Base-by-base conservation (phyloP, 2,797 vertebrate genomes). In the Anabas testudineus region DNA sequence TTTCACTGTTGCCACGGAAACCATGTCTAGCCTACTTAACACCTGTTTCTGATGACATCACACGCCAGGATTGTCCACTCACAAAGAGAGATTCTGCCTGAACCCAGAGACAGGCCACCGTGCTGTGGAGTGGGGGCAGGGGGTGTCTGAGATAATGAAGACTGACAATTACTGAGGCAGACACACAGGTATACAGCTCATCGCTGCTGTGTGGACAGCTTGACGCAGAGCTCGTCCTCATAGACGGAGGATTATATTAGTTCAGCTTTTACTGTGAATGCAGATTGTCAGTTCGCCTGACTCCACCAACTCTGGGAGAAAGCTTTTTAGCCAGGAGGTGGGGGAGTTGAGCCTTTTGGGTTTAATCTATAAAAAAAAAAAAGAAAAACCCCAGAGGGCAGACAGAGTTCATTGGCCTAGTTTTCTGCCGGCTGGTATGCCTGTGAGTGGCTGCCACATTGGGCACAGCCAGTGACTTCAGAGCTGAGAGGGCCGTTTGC, bases 1-100 rank as follows among this genome's bases (percentile, higher is more conserved):
- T 80, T 80, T 77, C 66, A 37, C 87, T 90, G 90, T 93, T 93
- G 86, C 90, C 84, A 88, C 46, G 89, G 93, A 81, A 86, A 91
- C 87, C 75, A 1, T 66, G 64, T 82, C 89, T 84, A 85, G 84
- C 80, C 88, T 78, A 83, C 82, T 88, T 86, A 86, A 83, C 84
- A 90, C 87, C 90, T 91, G 87, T 87, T 83, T 78, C 72, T 79
- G 83, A 79, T 89, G 87, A 87, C 84, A 83, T 91, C 85, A 83
- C 74, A 66, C 1, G 42, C 42, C 30, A 55, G 75, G 55, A 78
- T 74, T 49, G 86, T 89, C 85, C 87, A 85, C 76, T 88, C 75
- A 83, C 66, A 66, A 41, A 3, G 2, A 74, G 72, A 70, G 47
- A 72, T 59, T 72, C 67, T 53, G 67, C 26, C 47, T 42, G 42